Evolutionary conservation across 2,797 vertebrate genomes (phyloP).

Genomic region (Staurois parvus): DNA sequence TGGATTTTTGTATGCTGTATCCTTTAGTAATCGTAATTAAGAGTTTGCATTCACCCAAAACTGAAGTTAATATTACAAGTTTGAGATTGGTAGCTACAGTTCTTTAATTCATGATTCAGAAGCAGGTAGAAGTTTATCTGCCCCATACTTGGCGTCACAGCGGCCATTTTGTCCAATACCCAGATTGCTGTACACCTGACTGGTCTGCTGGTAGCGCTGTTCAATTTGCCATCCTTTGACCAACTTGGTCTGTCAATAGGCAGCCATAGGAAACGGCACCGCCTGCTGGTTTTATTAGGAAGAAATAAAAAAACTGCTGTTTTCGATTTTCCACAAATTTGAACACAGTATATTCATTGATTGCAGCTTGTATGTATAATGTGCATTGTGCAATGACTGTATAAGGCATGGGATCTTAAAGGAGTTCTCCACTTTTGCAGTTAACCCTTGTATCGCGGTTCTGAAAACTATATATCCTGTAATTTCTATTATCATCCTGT

Average conservation of each 20-base stretch:
- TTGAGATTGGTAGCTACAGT: too few species aligned
- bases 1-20: too few species aligned
- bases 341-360: background rate
- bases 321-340: too few species aligned
- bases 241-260: too few species aligned
- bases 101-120: too few species aligned
- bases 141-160: too few species aligned
- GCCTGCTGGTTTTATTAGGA: background rate
- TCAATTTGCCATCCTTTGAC: background rate
- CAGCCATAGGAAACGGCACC: background rate
- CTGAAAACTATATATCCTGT: background rate
- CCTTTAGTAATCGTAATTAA: too few species aligned
- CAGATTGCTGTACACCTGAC: background rate
- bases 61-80: too few species aligned
- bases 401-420: slow-evolving; percentile 19
- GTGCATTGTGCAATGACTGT: slow-evolving; percentile 11
- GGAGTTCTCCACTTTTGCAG: background rate
- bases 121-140: too few species aligned
- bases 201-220: background rate
- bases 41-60: too few species aligned
- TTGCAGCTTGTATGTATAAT: background rate
- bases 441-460: background rate
- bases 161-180: too few species aligned
- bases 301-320: slow-evolving; percentile 1
- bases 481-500: background rate